Evolutionary conservation across 1,140 invertebrate species (phyloP).

Genomic region (Dendroctonus ponderosae): DNA sequence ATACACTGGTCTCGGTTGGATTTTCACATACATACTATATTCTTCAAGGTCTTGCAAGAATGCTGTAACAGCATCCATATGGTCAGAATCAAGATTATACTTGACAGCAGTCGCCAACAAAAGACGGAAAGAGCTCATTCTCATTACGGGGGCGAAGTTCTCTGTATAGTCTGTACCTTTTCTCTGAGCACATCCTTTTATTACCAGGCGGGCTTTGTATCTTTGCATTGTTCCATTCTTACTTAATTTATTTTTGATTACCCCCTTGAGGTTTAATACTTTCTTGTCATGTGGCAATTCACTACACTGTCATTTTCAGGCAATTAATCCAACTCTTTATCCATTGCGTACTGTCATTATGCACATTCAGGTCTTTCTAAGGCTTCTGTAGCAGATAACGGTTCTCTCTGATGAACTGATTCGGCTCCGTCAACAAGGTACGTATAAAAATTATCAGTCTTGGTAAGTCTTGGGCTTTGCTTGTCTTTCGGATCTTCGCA

Average conservation of each 20-base stretch:
- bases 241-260: slow-evolving; percentile 27
- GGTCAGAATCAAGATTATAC: slow-evolving; percentile 21
- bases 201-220: slow-evolving; percentile 45
- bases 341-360: slow-evolving; percentile 6
- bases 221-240: slow-evolving; percentile 16
- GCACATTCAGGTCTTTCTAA: slow-evolving; percentile 1
- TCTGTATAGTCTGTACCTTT: slow-evolving; percentile 49
- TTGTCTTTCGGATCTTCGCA: too few species aligned
- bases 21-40: slow-evolving; percentile 49
- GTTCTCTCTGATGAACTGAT: slow-evolving; percentile 4
- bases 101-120: slow-evolving; percentile 34
- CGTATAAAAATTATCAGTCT: slow-evolving; percentile 5
- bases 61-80: slow-evolving; percentile 48
- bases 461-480: background rate
- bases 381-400: background rate
- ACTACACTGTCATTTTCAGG: background rate
- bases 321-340: slow-evolving; percentile 1
- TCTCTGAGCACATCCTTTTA: slow-evolving; percentile 48
- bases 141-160: slow-evolving; percentile 47
- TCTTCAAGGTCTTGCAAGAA: slow-evolving; percentile 53
- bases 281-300: background rate
- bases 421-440: background rate
- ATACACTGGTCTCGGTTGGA: background rate
- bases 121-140: slow-evolving; percentile 34
- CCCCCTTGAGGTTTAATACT: slow-evolving; percentile 17